A percentile compares a stretch with the other conserved stretches of the same genome.
Evolutionary conservation across 2,797 vertebrate species (phyloP).

Genomic region (Hyperoplus immaculatus): DNA sequence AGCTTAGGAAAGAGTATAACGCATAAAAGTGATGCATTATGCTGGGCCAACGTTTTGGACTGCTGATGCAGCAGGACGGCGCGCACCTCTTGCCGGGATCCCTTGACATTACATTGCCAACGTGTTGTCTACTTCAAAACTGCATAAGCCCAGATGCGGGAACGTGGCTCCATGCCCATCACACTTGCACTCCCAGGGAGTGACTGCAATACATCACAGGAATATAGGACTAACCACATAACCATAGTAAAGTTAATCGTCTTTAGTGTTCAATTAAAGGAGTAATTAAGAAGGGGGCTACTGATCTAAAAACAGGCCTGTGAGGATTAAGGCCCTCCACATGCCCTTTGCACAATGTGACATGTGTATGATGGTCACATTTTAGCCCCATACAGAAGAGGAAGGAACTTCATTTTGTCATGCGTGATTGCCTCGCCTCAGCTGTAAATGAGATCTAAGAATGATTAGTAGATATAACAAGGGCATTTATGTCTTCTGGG

Average conservation of each 20-base stretch:
- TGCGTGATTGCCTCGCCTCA: conserved; percentile 15
- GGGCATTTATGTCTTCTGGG: conserved; percentile 41
- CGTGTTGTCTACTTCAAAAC: conserved; percentile 38
- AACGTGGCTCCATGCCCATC: neutral
- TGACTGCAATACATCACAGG: neutral
- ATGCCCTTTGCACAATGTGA: conserved; percentile 11
- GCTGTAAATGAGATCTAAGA: conserved; percentile 35
- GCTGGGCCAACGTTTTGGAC: conserved; percentile 23
- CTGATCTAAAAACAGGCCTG: neutral
- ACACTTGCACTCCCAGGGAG: neutral
- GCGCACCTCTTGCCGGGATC: conserved; percentile 38
- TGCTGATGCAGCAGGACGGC: conserved; percentile 65
- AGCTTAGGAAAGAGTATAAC: conserved; percentile 49
- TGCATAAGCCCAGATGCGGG: conserved; percentile 5
- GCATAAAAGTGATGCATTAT: conserved; percentile 68
- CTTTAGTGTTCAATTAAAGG: neutral
- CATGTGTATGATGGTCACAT: conserved; percentile 3
- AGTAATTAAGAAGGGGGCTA: neutral
- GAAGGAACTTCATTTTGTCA: neutral
- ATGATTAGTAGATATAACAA: conserved; percentile 35
- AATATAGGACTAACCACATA: conserved; percentile 1
- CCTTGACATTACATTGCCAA: conserved; percentile 37
- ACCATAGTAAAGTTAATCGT: neutral
- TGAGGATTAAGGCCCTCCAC: neutral
- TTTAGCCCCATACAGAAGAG: neutral